These are phyloP conservation scores for Paedocypris sp. DNA, from an alignment of 2,113 vertebrate species.

Conservation along the genomic window DNA sequence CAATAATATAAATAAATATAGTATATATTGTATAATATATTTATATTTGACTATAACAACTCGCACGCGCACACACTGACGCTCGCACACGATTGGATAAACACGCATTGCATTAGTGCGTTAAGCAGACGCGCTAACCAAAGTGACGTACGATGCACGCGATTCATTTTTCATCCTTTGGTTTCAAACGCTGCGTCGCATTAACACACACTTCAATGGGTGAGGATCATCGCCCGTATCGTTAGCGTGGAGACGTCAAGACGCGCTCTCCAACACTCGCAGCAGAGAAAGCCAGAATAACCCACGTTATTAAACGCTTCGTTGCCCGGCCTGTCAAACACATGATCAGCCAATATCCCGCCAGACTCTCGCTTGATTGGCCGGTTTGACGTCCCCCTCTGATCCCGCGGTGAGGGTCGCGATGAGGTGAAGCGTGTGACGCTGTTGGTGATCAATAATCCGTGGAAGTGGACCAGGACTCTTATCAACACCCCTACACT, in stretches of 20 bases:
- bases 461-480: constrained; percentile 6
- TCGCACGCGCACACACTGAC: too few species aligned
- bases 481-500: constrained; percentile 8
- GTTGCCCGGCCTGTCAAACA: not conserved
- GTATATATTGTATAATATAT: too few species aligned
- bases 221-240: not conserved
- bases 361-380: constrained; percentile 10
- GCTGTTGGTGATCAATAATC: too few species aligned
- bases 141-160: too few species aligned
- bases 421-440: not conserved
- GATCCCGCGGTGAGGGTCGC: constrained; percentile 21
- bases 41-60: too few species aligned
- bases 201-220: too few species aligned
- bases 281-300: constrained; percentile 1
- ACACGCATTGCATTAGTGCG: too few species aligned
- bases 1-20: too few species aligned
- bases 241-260: not conserved
- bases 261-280: not conserved
- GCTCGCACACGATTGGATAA: too few species aligned
- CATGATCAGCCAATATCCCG: constrained; percentile 5
- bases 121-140: too few species aligned
- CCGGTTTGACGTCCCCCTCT: not conserved
- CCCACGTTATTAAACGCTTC: constrained; percentile 3
- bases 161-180: too few species aligned
- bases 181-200: too few species aligned